Evolutionary conservation across 1,140 invertebrate genomes (phyloP).

Genomic region (Teleogryllus occipitalis): DNA sequence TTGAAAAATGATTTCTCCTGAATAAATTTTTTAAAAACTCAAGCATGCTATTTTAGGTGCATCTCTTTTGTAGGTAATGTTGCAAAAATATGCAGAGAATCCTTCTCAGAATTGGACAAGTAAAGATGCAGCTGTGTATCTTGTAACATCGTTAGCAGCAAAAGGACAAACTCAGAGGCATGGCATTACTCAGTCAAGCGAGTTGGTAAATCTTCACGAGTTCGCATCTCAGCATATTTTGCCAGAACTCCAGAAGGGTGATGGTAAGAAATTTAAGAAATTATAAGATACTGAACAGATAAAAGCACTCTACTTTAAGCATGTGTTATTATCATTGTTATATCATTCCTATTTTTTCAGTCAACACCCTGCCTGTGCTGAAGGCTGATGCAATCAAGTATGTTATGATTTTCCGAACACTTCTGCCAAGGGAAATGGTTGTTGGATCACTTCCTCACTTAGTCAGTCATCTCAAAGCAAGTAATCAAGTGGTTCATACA

Average conservation of each 20-base stretch:
- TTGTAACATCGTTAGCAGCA: conserved; percentile 88
- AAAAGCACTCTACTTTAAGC: neutral
- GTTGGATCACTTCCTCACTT: conserved; percentile 66
- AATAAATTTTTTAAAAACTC: too few relatives aligned
- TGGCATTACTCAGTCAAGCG: conserved; percentile 83
- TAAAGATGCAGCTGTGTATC: conserved; percentile 92
- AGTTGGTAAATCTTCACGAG: conserved; percentile 78
- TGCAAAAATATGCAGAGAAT: conserved; percentile 67
- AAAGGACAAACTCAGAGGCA: conserved; percentile 85
- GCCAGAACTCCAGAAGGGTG: conserved; percentile 67
- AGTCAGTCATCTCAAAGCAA: conserved; percentile 59
- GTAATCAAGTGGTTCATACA: conserved; percentile 84
- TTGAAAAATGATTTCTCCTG: too few relatives aligned
- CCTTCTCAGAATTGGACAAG: conserved; percentile 75
- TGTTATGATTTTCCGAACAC: conserved; percentile 87
- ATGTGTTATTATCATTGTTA: neutral
- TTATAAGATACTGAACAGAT: conserved; percentile 2
- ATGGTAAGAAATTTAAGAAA: conserved; percentile 46
- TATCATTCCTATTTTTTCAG: conserved; percentile 41
- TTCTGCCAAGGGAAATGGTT: conserved; percentile 71
- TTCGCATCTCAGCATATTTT: conserved; percentile 80
- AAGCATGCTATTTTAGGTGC: too few relatives aligned
- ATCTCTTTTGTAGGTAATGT: conserved; percentile 54
- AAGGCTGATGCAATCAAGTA: conserved; percentile 96
- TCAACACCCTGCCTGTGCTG: conserved; percentile 79